Percentiles rank a stretch among this genome's conserved stretches.
These are phyloP conservation scores for Anolis apletophallus DNA, from an alignment of 2,797 vertebrate species.

Conservation along the genomic window DNA sequence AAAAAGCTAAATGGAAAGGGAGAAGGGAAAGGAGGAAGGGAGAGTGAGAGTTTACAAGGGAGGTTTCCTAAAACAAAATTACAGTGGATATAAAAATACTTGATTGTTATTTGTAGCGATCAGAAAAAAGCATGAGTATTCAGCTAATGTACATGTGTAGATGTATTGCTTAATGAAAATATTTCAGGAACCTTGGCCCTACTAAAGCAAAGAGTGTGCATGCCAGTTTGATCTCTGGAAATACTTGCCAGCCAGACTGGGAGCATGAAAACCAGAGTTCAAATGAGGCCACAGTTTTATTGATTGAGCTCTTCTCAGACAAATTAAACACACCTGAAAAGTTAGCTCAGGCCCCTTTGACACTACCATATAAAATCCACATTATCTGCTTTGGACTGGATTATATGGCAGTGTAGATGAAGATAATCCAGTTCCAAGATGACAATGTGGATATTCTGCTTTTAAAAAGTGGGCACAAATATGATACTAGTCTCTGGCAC, in stretches of 20 bases:
- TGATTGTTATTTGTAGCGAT: conserved; percentile 20
- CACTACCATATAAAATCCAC: too few relatives aligned
- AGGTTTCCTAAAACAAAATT: conserved; percentile 31
- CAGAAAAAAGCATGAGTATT: not conserved
- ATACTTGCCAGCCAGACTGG: not conserved
- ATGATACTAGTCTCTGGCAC: too few relatives aligned
- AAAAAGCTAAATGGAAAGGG: conserved; percentile 6
- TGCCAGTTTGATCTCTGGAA: not conserved
- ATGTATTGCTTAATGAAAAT: conserved; percentile 8
- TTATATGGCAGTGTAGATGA: too few relatives aligned
- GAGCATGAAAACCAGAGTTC: conserved; percentile 2
- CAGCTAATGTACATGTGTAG: conserved; percentile 1
- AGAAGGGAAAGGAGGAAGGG: not conserved
- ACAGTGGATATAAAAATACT: not conserved
- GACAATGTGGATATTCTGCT: too few relatives aligned
- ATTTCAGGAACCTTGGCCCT: not conserved
- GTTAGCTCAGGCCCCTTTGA: not conserved
- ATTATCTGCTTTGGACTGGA: too few relatives aligned
- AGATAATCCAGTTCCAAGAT: too few relatives aligned
- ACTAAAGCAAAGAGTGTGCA: not conserved
- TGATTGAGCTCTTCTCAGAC: not conserved
- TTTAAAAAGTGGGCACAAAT: too few relatives aligned
- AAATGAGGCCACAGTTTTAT: conserved; percentile 4
- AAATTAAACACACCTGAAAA: not conserved
- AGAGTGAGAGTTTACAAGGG: not conserved